Percentiles rank a stretch among this genome's conserved stretches.
phyloP scores from a whole-genome alignment of 2,888 invertebrate species.

The Chorisops tibialis region DNA sequence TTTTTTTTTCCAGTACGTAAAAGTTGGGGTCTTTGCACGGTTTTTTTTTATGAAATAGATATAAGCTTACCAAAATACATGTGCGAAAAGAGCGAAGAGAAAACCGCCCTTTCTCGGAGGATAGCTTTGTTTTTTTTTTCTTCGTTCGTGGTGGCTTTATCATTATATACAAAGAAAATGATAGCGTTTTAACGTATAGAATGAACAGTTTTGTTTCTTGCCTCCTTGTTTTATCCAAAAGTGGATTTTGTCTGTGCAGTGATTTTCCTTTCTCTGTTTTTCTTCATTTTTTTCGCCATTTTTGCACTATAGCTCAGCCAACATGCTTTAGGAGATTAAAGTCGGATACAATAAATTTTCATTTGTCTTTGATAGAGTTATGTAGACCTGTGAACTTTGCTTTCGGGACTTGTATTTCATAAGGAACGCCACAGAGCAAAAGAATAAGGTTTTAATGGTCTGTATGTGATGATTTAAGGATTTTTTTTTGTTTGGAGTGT shows the following conservation, averaged over 20 bases:
- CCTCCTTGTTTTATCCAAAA: not conserved
- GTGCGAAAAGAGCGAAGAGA: too few species aligned
- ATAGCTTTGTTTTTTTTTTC: too few species aligned
- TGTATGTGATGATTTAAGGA: too few species aligned
- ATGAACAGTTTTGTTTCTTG: not conserved
- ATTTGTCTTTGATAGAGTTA: constrained; percentile 26
- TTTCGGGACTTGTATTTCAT: not conserved
- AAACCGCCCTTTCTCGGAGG: too few species aligned
- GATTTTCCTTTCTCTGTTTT: not conserved
- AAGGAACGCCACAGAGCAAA: too few species aligned
- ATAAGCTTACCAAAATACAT: too few species aligned
- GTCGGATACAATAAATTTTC: constrained; percentile 24
- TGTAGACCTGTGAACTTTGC: constrained; percentile 23
- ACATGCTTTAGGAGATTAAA: constrained; percentile 14
- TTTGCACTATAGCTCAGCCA: not conserved
- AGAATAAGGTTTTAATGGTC: too few species aligned
- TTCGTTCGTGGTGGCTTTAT: too few species aligned
- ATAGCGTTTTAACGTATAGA: too few species aligned
- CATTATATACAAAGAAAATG: too few species aligned
- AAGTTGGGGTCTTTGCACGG: not conserved
- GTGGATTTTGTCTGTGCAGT: not conserved
- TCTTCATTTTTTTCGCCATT: not conserved
- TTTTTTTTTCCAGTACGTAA: not conserved
- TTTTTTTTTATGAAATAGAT: constrained; percentile 9
- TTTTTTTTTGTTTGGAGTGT: too few species aligned